Conservation (phyloP, 2,797 vertebrate species). For the Acipenser oxyrinchus region DNA sequence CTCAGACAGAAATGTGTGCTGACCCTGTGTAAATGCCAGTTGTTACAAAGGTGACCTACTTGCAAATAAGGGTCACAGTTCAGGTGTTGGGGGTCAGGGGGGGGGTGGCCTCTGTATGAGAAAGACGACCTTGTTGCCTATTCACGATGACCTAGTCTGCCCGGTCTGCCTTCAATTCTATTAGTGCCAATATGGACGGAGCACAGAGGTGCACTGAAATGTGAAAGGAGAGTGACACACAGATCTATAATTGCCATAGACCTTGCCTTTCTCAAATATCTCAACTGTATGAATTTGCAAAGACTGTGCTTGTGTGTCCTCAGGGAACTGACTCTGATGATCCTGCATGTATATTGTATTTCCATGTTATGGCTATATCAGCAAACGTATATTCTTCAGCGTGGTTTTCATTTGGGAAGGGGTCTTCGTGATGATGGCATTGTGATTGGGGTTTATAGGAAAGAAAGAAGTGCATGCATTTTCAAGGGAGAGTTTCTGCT, state of each 20-base stretch:
- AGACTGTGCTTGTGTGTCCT: background rate
- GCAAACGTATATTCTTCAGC: too few species aligned
- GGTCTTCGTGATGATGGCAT: too few species aligned
- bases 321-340: too few species aligned
- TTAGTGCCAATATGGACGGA: constrained; percentile 61
- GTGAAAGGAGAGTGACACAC: constrained; percentile 67
- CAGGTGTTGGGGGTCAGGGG: constrained; percentile 38
- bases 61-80: constrained; percentile 69
- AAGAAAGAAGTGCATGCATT: too few species aligned
- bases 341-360: too few species aligned
- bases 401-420: too few species aligned
- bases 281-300: constrained; percentile 61
- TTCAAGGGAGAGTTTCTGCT: too few species aligned
- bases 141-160: constrained; percentile 52
- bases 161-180: constrained; percentile 73
- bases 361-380: too few species aligned
- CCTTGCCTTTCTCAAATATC: constrained; percentile 51
- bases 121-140: constrained; percentile 43
- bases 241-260: constrained; percentile 58
- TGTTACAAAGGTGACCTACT: constrained; percentile 65
- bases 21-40: constrained; percentile 67
- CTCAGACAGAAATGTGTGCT: constrained; percentile 54
- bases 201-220: constrained; percentile 54
- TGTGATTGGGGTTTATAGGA: too few species aligned
- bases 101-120: constrained; percentile 41